A percentile compares a stretch with the other conserved stretches of the same genome.
These are phyloP conservation scores for Pogonophryne albipinna DNA, from an alignment of 2,797 vertebrate genomes.

Conservation along the genomic window DNA sequence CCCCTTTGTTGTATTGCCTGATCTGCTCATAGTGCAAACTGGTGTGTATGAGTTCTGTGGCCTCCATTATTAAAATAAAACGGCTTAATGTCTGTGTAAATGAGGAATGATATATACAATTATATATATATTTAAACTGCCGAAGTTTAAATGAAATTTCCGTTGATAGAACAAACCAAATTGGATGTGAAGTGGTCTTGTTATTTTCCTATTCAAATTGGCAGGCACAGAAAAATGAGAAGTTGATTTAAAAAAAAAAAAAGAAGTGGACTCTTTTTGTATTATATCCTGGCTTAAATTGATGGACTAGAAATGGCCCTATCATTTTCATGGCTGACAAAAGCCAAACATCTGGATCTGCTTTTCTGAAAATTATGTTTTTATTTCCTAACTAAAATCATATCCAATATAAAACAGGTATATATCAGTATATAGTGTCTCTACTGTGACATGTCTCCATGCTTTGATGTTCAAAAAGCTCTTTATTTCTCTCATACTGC, in stretches of 20 bases:
- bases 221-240: too few species aligned
- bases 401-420: too few species aligned
- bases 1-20: background rate
- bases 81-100: background rate
- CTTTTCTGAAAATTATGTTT: background rate
- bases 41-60: background rate
- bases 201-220: background rate
- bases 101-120: too few species aligned
- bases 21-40: background rate
- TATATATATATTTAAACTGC: too few species aligned
- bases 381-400: too few species aligned
- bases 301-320: background rate
- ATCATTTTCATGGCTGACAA: background rate
- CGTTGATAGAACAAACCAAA: background rate
- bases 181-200: background rate
- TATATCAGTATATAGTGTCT: too few species aligned
- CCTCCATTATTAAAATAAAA: background rate
- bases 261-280: background rate
- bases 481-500: too few species aligned
- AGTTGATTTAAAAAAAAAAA: background rate
- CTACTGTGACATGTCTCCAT: too few species aligned
- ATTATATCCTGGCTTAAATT: background rate
- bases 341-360: background rate
- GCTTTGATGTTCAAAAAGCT: too few species aligned
- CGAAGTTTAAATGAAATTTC: background rate